Percentiles rank a stretch among this genome's conserved stretches.
Conservation (phyloP, 2,113 vertebrate species). For the Lampris megalopsis region DNA sequence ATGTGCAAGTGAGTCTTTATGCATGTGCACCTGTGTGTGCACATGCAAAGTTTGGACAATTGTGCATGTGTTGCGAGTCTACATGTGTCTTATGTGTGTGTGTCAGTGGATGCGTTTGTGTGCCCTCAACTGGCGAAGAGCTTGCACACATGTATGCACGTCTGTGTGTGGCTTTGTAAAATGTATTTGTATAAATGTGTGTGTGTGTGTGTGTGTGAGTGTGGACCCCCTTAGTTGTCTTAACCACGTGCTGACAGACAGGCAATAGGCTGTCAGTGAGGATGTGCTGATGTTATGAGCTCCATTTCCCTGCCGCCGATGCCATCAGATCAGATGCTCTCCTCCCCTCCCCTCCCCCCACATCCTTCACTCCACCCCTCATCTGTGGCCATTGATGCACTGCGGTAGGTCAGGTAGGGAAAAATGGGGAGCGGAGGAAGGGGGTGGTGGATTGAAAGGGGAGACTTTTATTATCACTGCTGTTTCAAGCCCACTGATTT, state of each 20-base stretch:
- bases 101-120: too few relatives aligned
- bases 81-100: too few relatives aligned
- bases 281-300: conserved; percentile 6
- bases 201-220: conserved; percentile 4
- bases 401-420: conserved; percentile 82
- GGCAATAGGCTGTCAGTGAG: conserved; percentile 51
- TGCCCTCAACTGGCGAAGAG: too few relatives aligned
- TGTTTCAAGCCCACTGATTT: conserved; percentile 72
- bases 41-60: too few relatives aligned
- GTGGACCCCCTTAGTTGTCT: conserved; percentile 37
- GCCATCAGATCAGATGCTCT: conserved; percentile 27
- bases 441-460: conserved; percentile 61
- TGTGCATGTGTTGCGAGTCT: too few relatives aligned
- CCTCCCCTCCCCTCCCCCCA: neutral
- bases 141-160: too few relatives aligned
- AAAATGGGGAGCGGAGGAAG: conserved; percentile 44
- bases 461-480: conserved; percentile 79
- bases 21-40: too few relatives aligned
- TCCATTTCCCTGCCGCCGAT: conserved; percentile 29
- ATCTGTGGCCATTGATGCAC: conserved; percentile 55
- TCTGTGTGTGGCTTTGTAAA: neutral
- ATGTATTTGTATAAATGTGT: conserved; percentile 15
- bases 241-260: conserved; percentile 77
- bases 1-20: too few relatives aligned
- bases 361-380: conserved; percentile 19